Conservation (phyloP, 2,888 invertebrate species). For the Macroteleia sp. region DNA sequence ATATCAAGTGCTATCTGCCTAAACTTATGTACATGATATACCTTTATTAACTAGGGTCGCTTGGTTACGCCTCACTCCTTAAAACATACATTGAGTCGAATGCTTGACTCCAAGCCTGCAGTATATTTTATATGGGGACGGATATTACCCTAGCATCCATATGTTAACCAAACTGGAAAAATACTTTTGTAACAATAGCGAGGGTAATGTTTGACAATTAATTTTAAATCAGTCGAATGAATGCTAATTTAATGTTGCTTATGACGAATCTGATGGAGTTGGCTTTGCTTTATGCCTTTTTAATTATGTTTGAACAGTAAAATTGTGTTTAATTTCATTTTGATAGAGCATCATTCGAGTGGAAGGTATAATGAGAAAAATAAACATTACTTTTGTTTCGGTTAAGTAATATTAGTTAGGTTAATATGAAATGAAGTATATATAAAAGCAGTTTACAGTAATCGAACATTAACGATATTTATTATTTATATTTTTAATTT, state of each 20-base stretch:
- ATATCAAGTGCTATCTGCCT: constrained; percentile 17
- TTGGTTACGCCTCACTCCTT: constrained; percentile 1
- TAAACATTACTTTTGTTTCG: too few relatives aligned
- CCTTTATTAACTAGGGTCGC: constrained; percentile 7
- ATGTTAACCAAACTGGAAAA: constrained; percentile 18
- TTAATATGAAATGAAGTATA: too few relatives aligned
- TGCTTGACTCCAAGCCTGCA: neutral
- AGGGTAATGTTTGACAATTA: constrained; percentile 5
- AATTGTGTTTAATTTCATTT: constrained; percentile 2
- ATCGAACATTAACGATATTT: too few relatives aligned
- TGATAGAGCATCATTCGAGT: neutral
- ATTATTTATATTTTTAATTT: too few relatives aligned
- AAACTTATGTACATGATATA: constrained; percentile 9
- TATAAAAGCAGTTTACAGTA: too few relatives aligned
- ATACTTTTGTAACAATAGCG: constrained; percentile 24
- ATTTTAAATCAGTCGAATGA: constrained; percentile 8
- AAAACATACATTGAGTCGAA: constrained; percentile 13
- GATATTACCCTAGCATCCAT: constrained; percentile 12
- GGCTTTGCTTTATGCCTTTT: neutral
- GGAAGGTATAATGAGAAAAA: too few relatives aligned
- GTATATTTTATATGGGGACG: constrained; percentile 4
- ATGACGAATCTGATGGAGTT: neutral
- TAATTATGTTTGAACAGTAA: constrained; percentile 3
- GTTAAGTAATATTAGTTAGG: too few relatives aligned
- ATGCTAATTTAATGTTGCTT: constrained; percentile 4